Base-by-base conservation (phyloP, 2,113 vertebrate species). In the Muscicapa adusta region DNA sequence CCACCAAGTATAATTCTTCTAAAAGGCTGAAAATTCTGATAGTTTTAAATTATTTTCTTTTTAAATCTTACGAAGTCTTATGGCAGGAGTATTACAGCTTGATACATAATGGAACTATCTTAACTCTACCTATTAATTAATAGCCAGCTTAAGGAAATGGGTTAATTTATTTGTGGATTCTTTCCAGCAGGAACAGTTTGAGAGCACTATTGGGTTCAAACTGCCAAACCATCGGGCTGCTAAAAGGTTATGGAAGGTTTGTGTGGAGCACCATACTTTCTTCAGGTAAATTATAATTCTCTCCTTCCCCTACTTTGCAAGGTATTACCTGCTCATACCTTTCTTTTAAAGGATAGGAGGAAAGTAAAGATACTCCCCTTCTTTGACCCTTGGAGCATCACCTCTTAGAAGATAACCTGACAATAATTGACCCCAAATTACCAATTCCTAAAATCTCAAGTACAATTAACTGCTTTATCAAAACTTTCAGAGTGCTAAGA, bases 181-280 rank as follows among this genome's bases (percentile, higher is more conserved):
- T 83, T 98, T 96, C 28, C 62, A 99, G 99, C 97, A 98, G 74
- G 99, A 99, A 97, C 99, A 99, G 97, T 99, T 99, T 96, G 99
- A 99, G 97, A 99, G 99, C 95, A 99, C 99, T 31, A 99, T 99
- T 96, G 99, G 99, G 66, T 99, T 99, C 96, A 99, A 99, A 96
- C 97, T 99, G 80, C 98, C 99, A 96, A 99, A 99, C 94, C 99
- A 99, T 90, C 98, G 99, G 20, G 98, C 99, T 45, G 99, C 99
- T 54, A 99, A 99, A 97, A 98, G 98, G 89, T 98, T 99, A 91
- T 99, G 99, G 99, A 99, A 99, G 91, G 99, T 99, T 84, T 99
- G 99, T 31, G 99, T 99, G 97, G 99, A 99, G 85, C 99, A 99
- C 95, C 99, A 99, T 97, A 99, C 99, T 92, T 99, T 99, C 96